Evolutionary conservation across 2,113 vertebrate species (phyloP).

Genomic region (Charina bottae): DNA sequence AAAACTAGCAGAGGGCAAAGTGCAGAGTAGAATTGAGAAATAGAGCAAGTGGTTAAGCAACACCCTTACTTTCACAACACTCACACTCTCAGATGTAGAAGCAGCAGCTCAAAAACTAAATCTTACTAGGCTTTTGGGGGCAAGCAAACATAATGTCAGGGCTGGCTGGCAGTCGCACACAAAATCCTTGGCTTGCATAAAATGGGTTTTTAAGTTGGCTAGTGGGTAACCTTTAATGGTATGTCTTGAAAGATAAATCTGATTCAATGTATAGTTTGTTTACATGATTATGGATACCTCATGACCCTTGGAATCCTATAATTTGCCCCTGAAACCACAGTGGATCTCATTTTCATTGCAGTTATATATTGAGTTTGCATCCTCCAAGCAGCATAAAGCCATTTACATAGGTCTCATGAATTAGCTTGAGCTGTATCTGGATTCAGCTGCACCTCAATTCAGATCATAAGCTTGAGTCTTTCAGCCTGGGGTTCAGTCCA

Average conservation of each 20-base stretch:
- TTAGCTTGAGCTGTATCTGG: background rate
- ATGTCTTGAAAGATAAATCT: background rate
- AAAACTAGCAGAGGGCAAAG: background rate
- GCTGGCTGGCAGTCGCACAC: background rate
- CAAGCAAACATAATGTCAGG: background rate
- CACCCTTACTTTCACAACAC: background rate
- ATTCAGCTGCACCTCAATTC: background rate
- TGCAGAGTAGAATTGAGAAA: background rate
- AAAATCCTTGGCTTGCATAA: background rate
- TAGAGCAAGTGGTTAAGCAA: background rate
- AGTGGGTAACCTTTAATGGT: background rate
- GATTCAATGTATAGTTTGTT: background rate
- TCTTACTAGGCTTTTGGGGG: background rate
- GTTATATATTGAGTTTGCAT: background rate
- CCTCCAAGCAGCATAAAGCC: background rate
- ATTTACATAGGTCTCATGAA: background rate
- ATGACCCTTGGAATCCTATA: background rate
- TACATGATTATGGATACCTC: background rate
- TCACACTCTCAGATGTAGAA: background rate
- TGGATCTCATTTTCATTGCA: background rate
- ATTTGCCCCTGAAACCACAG: background rate
- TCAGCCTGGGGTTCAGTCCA: background rate
- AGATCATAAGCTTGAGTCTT: background rate
- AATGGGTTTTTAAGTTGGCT: background rate
- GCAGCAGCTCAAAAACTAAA: background rate